Evolutionary conservation across 2,888 invertebrate genomes (phyloP).

Genomic region (Catonia carolina): DNA sequence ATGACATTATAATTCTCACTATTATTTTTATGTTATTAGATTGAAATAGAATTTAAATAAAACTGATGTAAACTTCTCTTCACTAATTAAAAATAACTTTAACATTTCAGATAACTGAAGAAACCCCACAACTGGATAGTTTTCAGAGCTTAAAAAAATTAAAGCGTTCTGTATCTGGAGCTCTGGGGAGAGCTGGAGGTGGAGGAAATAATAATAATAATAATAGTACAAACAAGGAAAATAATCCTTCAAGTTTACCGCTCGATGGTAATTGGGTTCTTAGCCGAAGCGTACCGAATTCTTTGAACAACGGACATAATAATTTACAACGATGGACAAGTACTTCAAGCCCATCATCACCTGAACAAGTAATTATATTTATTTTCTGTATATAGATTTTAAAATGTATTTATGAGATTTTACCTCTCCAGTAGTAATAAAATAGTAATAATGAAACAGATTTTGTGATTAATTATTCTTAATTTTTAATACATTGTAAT

Average conservation of each 20-base stretch:
- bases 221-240: conserved; percentile 21
- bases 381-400: too few relatives aligned
- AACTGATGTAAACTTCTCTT: too few relatives aligned
- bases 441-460: too few relatives aligned
- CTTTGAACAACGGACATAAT: conserved; percentile 47
- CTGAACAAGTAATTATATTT: conserved; percentile 28
- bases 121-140: conserved; percentile 46
- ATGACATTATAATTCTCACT: too few relatives aligned
- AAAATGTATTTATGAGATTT: too few relatives aligned
- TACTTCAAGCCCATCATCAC: conserved; percentile 21
- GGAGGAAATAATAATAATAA: conserved; percentile 40
- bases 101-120: conserved; percentile 4
- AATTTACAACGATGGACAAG: conserved; percentile 24
- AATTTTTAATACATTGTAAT: too few relatives aligned
- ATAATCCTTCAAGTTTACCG: conserved; percentile 32
- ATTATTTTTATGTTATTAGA: too few relatives aligned
- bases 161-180: conserved; percentile 62
- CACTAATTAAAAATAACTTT: too few relatives aligned
- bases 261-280: conserved; percentile 71
- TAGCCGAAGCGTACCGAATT: conserved; percentile 72
- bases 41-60: too few relatives aligned
- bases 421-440: too few relatives aligned
- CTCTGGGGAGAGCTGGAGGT: conserved; percentile 37
- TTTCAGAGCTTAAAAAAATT: conserved; percentile 59
- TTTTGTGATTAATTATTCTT: too few relatives aligned